These are phyloP conservation scores for Pelecanus crispus DNA, from an alignment of 2,113 vertebrate species.

Conservation along the genomic window DNA sequence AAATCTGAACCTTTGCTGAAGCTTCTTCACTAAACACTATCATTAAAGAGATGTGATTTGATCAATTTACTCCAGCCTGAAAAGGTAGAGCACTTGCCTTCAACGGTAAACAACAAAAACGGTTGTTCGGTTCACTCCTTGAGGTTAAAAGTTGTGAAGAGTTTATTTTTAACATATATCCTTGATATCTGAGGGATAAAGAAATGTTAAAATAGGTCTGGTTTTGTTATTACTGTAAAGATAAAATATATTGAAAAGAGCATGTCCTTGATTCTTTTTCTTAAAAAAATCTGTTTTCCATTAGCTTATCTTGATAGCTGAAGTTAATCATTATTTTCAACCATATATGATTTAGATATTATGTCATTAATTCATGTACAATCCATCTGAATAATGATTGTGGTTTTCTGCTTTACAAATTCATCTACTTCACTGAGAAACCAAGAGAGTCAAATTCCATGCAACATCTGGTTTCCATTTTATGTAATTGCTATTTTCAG, in stretches of 20 bases:
- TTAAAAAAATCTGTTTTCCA: constrained; percentile 72
- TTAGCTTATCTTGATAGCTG: constrained; percentile 83
- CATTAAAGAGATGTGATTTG: not conserved
- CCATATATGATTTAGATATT: constrained; percentile 87
- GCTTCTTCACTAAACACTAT: not conserved
- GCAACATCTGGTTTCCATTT: constrained; percentile 89
- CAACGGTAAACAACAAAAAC: not conserved
- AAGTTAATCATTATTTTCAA: constrained; percentile 84
- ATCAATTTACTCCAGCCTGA: not conserved
- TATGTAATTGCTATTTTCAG: constrained; percentile 87
- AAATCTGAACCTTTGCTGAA: not conserved
- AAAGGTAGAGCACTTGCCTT: not conserved
- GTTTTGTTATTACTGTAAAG: constrained; percentile 72
- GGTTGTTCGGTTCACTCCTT: not conserved
- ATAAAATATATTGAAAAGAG: constrained; percentile 69
- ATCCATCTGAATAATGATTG: constrained; percentile 86
- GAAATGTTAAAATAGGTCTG: constrained; percentile 62
- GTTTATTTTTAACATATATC: constrained; percentile 58
- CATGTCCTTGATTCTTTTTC: constrained; percentile 55
- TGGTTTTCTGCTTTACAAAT: constrained; percentile 86
- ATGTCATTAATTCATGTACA: constrained; percentile 88
- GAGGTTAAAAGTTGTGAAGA: constrained; percentile 32
- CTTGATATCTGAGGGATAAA: constrained; percentile 42
- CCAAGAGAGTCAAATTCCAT: constrained; percentile 79
- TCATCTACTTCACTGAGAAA: constrained; percentile 86